Conservation (phyloP, 2,888 invertebrate genomes). For the Drosophila falleni region DNA sequence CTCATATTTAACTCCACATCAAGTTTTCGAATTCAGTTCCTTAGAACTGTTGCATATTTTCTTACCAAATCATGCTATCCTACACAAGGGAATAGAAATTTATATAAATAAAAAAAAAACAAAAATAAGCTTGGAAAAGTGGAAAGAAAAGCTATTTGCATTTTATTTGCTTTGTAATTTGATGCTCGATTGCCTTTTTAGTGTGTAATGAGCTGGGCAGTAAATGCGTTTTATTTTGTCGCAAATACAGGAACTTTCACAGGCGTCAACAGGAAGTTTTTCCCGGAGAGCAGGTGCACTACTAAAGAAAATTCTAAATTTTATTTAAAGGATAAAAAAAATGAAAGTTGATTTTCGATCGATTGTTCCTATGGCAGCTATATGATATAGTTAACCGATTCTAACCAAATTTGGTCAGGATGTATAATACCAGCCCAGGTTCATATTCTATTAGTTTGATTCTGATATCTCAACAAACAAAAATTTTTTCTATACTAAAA, state of each 20-base stretch:
- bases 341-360: no score
- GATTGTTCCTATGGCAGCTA: no score
- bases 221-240: constrained; percentile 66
- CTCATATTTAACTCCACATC: not conserved
- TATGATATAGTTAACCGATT: no score
- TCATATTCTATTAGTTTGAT: no score
- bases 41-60: not conserved
- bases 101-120: constrained; percentile 17
- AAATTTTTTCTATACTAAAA: no score
- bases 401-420: no score
- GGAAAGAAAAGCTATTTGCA: constrained; percentile 71
- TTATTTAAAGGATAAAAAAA: not conserved
- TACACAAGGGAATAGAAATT: constrained; percentile 3
- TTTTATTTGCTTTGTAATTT: constrained; percentile 80
- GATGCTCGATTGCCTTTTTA: constrained; percentile 79
- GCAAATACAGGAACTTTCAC: constrained; percentile 27
- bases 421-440: no score
- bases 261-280: constrained; percentile 13
- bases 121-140: constrained; percentile 37
- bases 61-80: not conserved
- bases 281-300: constrained; percentile 22
- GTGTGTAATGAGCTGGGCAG: constrained; percentile 73
- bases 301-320: not conserved
- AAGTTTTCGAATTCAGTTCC: not conserved
- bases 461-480: no score